A percentile compares a stretch with the other conserved stretches of the same genome.
These are phyloP conservation scores for Neogale vison DNA, from an alignment of 2,113 vertebrate genomes.

Conservation along the genomic window DNA sequence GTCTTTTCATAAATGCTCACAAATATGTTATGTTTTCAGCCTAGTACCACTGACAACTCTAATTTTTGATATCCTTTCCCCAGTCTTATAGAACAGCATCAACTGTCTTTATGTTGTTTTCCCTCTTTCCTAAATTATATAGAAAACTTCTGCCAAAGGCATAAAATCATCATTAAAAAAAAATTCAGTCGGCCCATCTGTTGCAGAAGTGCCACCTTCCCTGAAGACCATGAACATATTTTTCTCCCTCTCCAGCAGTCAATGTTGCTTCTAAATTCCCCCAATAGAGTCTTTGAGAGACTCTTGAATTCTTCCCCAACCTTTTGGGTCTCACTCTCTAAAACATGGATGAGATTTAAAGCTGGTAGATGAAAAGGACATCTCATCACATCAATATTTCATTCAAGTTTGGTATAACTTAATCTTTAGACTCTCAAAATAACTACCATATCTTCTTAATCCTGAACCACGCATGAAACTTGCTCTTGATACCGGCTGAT, in stretches of 20 bases:
- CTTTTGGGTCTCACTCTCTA: background rate
- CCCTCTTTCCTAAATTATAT: constrained; percentile 52
- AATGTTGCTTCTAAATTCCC: constrained; percentile 39
- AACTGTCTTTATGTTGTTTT: constrained; percentile 50
- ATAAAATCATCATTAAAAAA: constrained; percentile 59
- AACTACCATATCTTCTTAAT: background rate
- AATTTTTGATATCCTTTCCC: background rate
- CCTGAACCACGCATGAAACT: background rate
- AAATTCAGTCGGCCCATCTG: constrained; percentile 53
- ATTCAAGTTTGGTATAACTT: background rate
- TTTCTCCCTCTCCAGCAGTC: constrained; percentile 40
- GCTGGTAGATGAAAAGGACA: background rate
- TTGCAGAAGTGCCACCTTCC: constrained; percentile 39
- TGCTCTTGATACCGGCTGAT: background rate
- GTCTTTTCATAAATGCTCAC: constrained; percentile 15
- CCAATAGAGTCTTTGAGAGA: background rate
- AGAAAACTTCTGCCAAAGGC: constrained; percentile 54
- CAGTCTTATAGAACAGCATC: constrained; percentile 35
- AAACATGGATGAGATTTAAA: background rate
- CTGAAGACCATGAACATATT: constrained; percentile 6
- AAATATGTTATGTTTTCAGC: constrained; percentile 34
- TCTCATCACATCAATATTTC: background rate
- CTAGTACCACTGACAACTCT: background rate
- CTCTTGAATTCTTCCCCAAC: background rate
- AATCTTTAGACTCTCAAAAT: background rate